These are phyloP conservation scores for Lepidotrigona ventralis DNA, from an alignment of 1,140 invertebrate genomes.

Conservation along the genomic window DNA sequence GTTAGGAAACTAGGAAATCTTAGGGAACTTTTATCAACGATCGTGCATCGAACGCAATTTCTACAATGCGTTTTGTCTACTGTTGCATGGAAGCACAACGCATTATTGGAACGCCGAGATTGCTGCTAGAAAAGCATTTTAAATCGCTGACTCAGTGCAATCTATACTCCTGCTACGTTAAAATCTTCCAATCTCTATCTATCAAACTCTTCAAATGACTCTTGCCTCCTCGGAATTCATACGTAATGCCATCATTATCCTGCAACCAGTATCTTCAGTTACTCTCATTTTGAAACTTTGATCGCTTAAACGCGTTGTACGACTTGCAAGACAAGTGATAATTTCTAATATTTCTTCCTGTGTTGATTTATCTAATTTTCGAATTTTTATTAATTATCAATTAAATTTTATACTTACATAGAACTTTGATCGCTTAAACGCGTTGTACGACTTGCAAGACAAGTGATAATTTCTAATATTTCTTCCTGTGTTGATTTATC, in stretches of 20 bases:
- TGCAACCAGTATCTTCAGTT: background rate
- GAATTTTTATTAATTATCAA: no score
- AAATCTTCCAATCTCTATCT: constrained; percentile 15
- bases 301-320: background rate
- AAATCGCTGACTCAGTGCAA: constrained; percentile 20
- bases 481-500: no score
- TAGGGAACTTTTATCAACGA: background rate
- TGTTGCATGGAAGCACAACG: background rate
- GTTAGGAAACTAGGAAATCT: background rate
- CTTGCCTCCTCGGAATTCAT: background rate
- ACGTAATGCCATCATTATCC: background rate
- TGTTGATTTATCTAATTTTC: no score
- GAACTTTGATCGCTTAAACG: background rate
- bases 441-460: background rate
- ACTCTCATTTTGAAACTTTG: background rate
- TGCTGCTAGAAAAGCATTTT: constrained; percentile 2
- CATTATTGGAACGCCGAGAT: background rate
- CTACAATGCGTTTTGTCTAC: background rate
- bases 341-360: no score
- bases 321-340: background rate
- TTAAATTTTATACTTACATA: no score
- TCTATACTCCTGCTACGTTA: background rate
- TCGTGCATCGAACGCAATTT: background rate
- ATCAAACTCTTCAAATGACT: constrained; percentile 1
- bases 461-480: background rate